Percentiles rank a stretch among this genome's conserved stretches.
Evolutionary conservation across 2,113 vertebrate species (phyloP).

Genomic region (cat (Felis catus)): DNA sequence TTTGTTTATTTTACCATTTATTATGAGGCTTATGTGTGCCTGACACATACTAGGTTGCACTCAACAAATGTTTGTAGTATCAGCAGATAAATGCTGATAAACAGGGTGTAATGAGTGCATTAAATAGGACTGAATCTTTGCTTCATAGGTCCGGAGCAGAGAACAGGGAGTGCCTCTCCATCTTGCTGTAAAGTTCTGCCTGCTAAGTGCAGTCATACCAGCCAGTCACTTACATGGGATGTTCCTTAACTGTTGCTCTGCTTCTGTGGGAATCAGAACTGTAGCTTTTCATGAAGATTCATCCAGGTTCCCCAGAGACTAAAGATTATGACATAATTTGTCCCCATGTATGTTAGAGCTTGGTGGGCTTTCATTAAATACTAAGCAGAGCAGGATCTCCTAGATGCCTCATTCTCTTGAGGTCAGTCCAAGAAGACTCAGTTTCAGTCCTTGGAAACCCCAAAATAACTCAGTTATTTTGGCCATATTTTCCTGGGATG

Average conservation of each 20-base stretch:
- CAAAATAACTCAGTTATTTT: not conserved
- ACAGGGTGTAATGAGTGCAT: not conserved
- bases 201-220: conserved; percentile 51
- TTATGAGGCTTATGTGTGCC: not conserved
- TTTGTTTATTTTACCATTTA: not conserved
- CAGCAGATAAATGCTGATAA: not conserved
- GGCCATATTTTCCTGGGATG: not conserved
- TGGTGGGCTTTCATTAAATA: conserved; percentile 45
- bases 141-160: not conserved
- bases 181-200: conserved; percentile 46
- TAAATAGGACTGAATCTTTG: not conserved
- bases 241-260: conserved; percentile 53
- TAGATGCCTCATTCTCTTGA: conserved; percentile 42
- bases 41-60: not conserved
- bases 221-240: conserved; percentile 49
- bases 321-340: conserved; percentile 54
- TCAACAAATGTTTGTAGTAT: not conserved
- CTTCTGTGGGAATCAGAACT: conserved; percentile 62
- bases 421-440: not conserved
- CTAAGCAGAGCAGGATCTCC: conserved; percentile 24
- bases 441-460: not conserved
- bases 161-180: conserved; percentile 50
- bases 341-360: conserved; percentile 41
- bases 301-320: conserved; percentile 16
- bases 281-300: conserved; percentile 67